These are phyloP conservation scores for Kryptolebias ocellatus DNA, from an alignment of 2,797 vertebrate species.

Conservation along the genomic window DNA sequence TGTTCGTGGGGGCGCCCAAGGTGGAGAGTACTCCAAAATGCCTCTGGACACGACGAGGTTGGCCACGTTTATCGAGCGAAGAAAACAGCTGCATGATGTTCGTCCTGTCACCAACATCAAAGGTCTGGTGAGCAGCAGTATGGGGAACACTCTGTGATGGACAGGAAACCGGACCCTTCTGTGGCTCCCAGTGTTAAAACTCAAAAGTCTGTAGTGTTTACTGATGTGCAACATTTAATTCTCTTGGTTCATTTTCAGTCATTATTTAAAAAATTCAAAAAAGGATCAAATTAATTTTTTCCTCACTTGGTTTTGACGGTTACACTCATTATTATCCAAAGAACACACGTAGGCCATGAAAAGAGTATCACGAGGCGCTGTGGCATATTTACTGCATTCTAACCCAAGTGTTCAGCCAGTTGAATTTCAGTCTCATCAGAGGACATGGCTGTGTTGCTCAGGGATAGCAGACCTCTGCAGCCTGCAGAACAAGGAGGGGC, in stretches of 20 bases:
- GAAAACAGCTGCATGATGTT: constrained; percentile 91
- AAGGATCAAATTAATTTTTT: constrained; percentile 1
- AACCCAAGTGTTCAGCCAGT: too few species aligned
- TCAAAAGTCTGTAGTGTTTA: constrained; percentile 24
- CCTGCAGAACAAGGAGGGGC: too few species aligned
- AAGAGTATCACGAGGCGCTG: too few species aligned
- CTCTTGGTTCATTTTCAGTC: neutral
- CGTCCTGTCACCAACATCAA: constrained; percentile 91
- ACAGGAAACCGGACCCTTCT: neutral
- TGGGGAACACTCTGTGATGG: constrained; percentile 81
- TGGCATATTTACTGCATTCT: too few species aligned
- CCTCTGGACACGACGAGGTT: constrained; percentile 93
- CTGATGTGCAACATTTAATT: constrained; percentile 5
- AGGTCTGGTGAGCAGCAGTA: constrained; percentile 88
- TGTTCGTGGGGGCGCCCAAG: constrained; percentile 89
- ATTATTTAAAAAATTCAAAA: neutral
- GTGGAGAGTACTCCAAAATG: constrained; percentile 90
- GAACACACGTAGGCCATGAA: neutral
- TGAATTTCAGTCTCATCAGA: too few species aligned
- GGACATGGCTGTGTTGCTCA: too few species aligned
- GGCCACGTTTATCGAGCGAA: constrained; percentile 92
- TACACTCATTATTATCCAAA: neutral
- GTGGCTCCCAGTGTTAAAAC: constrained; percentile 2
- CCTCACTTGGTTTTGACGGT: neutral
- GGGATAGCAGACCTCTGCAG: too few species aligned